Conservation (phyloP, 2,888 invertebrate genomes). For the Sarcophaga subvicina region DNA sequence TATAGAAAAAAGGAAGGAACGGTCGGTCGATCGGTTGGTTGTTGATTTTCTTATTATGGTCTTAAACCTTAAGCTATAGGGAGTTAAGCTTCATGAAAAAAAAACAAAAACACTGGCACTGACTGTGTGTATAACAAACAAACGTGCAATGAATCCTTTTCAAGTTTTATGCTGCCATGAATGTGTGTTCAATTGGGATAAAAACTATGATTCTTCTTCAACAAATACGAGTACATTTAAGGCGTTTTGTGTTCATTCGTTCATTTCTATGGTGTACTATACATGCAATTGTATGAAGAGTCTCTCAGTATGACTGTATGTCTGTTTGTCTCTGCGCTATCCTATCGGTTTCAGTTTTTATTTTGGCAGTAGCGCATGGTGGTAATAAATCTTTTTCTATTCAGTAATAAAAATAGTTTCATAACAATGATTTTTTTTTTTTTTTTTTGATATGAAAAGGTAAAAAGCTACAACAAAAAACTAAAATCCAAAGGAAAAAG, state of each 20-base stretch:
- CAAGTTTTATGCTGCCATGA: not conserved
- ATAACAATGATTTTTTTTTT: conserved; percentile 64
- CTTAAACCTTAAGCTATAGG: conserved; percentile 14
- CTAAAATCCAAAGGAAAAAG: not conserved
- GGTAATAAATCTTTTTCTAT: conserved; percentile 70
- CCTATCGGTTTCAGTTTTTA: conserved; percentile 31
- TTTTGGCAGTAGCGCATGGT: conserved; percentile 69
- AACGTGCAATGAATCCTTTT: not conserved
- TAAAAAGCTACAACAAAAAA: not conserved
- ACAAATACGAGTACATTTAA: conserved; percentile 38
- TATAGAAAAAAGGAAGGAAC: conserved; percentile 49
- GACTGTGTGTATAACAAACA: not conserved
- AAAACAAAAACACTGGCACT: not conserved
- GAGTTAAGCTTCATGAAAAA: not conserved
- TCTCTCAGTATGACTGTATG: not conserved
- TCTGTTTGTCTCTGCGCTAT: conserved; percentile 24
- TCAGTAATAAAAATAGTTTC: conserved; percentile 63
- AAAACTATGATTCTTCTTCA: conserved; percentile 16
- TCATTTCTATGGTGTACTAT: not conserved
- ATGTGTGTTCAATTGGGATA: not conserved
- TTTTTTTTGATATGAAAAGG: not conserved
- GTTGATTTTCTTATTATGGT: conserved; percentile 41
- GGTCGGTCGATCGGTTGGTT: not conserved
- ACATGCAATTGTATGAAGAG: too few species aligned
- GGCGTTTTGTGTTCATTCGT: conserved; percentile 28